These are phyloP conservation scores for Colossoma macropomum DNA, from an alignment of 2,113 vertebrate genomes.

Conservation along the genomic window DNA sequence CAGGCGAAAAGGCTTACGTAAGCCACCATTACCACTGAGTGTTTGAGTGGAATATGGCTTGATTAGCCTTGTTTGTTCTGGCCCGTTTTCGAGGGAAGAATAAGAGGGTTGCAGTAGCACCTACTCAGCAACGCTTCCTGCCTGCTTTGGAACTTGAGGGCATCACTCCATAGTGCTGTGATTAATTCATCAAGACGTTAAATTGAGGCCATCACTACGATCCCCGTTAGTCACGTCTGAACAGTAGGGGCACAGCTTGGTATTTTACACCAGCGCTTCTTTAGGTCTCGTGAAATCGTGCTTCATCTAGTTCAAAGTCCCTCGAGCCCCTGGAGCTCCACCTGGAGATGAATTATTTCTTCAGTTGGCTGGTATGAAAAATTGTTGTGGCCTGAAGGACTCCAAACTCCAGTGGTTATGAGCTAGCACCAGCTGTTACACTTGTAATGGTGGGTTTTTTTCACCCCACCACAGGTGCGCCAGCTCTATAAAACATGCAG, in stretches of 20 bases:
- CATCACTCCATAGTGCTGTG: constrained; percentile 24
- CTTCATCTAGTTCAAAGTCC: not conserved
- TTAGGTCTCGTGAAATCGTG: not conserved
- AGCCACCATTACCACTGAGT: constrained; percentile 57
- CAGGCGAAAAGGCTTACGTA: constrained; percentile 44
- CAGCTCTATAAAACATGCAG: not conserved
- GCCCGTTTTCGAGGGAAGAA: constrained; percentile 43
- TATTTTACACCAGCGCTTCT: not conserved
- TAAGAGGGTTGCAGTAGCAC: constrained; percentile 2
- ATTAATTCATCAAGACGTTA: constrained; percentile 64
- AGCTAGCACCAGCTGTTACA: constrained; percentile 30
- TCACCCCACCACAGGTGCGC: not conserved
- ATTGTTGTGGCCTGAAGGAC: not conserved
- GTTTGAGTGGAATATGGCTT: constrained; percentile 53
- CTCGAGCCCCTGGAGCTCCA: not conserved
- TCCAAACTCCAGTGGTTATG: constrained; percentile 3
- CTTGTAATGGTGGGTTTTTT: not conserved
- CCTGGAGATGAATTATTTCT: constrained; percentile 1
- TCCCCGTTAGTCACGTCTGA: constrained; percentile 50
- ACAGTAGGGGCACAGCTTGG: not conserved
- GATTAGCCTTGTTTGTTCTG: constrained; percentile 60
- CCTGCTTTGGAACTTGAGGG: not conserved
- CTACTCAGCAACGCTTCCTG: constrained; percentile 4
- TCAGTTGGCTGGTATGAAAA: constrained; percentile 11
- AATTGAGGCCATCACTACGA: constrained; percentile 58